Evolutionary conservation across 2,888 invertebrate species (phyloP).

Genomic region (Plemyria rubiginata): DNA sequence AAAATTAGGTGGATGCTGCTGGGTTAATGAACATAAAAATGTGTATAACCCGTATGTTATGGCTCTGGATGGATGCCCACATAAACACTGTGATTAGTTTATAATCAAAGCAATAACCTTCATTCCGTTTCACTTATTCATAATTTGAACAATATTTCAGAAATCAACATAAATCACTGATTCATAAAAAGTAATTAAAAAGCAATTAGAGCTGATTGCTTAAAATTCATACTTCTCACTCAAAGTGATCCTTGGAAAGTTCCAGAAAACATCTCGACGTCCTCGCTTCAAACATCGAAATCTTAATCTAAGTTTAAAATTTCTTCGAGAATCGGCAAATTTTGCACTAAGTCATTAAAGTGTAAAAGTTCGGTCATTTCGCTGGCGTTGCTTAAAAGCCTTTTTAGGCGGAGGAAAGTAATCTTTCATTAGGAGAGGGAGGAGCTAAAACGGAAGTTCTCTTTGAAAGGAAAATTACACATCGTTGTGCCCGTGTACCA

Average conservation of each 20-base stretch:
- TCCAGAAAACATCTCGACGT: conserved; percentile 73
- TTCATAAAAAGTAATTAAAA: conserved; percentile 80
- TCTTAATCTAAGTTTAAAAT: conserved; percentile 85
- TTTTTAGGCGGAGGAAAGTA: conserved; percentile 84
- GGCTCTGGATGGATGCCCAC: too few relatives aligned
- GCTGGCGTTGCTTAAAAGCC: conserved; percentile 84
- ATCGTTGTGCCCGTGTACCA: conserved; percentile 75
- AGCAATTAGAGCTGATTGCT: conserved; percentile 79
- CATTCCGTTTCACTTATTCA: conserved; percentile 23
- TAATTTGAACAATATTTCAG: conserved; percentile 29
- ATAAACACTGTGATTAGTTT: too few relatives aligned
- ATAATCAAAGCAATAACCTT: background rate
- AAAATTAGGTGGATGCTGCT: too few relatives aligned
- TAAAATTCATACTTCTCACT: conserved; percentile 77
- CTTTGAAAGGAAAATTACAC: conserved; percentile 84
- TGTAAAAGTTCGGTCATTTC: conserved; percentile 85
- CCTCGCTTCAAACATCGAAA: conserved; percentile 81
- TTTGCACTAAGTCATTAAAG: conserved; percentile 85
- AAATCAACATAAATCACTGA: conserved; percentile 47
- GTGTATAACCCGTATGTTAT: too few relatives aligned
- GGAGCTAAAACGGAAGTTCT: conserved; percentile 84
- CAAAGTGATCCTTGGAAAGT: conserved; percentile 67
- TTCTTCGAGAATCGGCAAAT: conserved; percentile 83
- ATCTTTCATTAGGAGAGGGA: conserved; percentile 83
- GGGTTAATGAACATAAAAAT: too few relatives aligned